phyloP scores from a whole-genome alignment of 2,113 vertebrate species.

The Pteropus alecto region DNA sequence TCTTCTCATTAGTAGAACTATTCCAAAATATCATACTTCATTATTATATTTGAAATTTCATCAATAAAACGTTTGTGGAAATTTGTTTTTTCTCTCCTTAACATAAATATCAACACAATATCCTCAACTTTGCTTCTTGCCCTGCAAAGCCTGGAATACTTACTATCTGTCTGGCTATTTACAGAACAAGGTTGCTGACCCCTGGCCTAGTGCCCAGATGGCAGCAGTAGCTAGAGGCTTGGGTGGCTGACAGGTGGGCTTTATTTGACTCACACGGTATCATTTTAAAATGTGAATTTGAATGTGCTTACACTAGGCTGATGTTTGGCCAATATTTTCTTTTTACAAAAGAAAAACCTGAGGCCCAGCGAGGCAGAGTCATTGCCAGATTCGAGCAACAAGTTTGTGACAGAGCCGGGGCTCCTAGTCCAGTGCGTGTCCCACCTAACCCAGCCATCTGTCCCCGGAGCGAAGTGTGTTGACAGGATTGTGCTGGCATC shows the following conservation, averaged over 20 bases:
- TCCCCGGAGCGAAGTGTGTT: rapidly evolving
- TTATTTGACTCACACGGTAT: neutral
- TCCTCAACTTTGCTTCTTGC: neutral
- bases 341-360: neutral
- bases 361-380: neutral
- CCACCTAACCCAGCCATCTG: neutral
- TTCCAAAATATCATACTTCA: neutral
- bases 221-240: rapidly evolving
- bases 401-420: neutral
- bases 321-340: neutral
- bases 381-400: neutral
- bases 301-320: neutral
- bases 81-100: neutral
- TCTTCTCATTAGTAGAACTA: neutral
- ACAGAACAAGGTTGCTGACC: neutral
- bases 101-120: neutral
- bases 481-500: neutral
- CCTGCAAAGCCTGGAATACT: neutral
- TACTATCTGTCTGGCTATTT: neutral
- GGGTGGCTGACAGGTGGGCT: neutral
- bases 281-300: neutral
- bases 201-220: neutral
- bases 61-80: neutral
- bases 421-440: neutral
- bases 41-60: neutral